Conservation (phyloP, 1,140 invertebrate genomes). For the Pogonognathellus flavescens region DNA sequence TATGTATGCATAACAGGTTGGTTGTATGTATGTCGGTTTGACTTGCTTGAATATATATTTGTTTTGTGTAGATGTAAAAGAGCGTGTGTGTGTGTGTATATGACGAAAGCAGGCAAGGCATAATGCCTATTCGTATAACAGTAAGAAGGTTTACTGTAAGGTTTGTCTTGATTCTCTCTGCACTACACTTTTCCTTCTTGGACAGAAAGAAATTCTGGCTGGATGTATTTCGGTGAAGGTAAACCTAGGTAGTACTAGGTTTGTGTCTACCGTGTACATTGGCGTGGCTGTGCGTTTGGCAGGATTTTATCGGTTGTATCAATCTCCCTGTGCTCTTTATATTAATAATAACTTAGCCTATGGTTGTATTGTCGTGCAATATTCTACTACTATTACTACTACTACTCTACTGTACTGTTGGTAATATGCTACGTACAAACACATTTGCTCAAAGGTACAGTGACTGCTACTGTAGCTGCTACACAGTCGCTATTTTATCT, state of each 20-base stretch:
- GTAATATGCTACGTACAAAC: neutral
- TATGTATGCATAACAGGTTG: slow-evolving; percentile 42
- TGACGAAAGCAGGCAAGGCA: no score
- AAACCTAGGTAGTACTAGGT: no score
- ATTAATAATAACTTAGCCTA: slow-evolving; percentile 4
- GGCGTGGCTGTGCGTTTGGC: neutral
- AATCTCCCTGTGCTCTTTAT: slow-evolving; percentile 24
- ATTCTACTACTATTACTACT: neutral
- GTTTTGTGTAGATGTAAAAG: neutral
- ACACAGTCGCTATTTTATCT: slow-evolving; percentile 14
- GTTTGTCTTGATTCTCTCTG: no score
- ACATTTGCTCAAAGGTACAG: neutral
- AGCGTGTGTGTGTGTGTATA: neutral
- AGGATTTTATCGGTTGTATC: slow-evolving; percentile 19
- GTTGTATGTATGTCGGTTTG: neutral
- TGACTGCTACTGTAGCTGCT: neutral
- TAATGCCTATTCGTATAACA: no score
- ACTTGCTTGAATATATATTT: neutral
- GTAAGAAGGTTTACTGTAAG: no score
- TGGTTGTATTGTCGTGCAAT: neutral
- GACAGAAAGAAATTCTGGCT: no score
- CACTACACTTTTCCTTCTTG: no score
- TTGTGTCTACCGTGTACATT: neutral
- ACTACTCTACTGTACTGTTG: neutral
- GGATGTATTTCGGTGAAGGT: neutral